Evolutionary conservation across 2,797 vertebrate species (phyloP).

Genomic region (Remorina albescens): DNA sequence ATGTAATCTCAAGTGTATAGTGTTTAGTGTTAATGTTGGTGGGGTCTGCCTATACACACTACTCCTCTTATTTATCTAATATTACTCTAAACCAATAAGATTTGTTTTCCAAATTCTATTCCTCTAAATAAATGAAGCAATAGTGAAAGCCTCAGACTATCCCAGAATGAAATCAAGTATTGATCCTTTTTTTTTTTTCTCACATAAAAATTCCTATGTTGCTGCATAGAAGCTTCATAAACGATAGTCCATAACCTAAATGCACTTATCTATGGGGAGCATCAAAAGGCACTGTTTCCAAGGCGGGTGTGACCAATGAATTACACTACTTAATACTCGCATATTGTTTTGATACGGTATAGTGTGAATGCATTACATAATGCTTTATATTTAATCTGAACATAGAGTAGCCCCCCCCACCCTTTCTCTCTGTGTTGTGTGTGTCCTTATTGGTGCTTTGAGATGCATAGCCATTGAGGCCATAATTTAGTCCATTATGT

Average conservation of each 20-base stretch:
- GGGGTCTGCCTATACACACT: slow-evolving; percentile 19
- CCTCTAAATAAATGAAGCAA: neutral
- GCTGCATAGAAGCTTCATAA: slow-evolving; percentile 14
- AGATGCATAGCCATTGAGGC: slow-evolving; percentile 81
- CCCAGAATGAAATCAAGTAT: neutral
- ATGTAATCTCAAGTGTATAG: slow-evolving; percentile 72
- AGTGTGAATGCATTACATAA: slow-evolving; percentile 62
- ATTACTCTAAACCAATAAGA: neutral
- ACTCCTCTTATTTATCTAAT: slow-evolving; percentile 17
- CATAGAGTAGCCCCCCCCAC: slow-evolving; percentile 29
- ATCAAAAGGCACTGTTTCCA: slow-evolving; percentile 24
- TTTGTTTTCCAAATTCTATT: slow-evolving; percentile 11
- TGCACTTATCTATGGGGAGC: slow-evolving; percentile 1
- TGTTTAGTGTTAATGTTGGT: slow-evolving; percentile 58
- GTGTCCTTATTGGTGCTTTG: slow-evolving; percentile 78
- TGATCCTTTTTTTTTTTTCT: neutral
- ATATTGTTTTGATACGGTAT: slow-evolving; percentile 49
- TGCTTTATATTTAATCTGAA: slow-evolving; percentile 37
- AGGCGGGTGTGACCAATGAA: slow-evolving; percentile 32
- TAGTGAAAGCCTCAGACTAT: neutral
- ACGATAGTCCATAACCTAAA: neutral
- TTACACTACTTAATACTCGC: slow-evolving; percentile 45
- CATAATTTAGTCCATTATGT: slow-evolving; percentile 88
- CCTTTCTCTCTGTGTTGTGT: slow-evolving; percentile 54
- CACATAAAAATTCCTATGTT: neutral